Conservation (phyloP, 2,888 invertebrate species). For the Ophion obscuratus region DNA sequence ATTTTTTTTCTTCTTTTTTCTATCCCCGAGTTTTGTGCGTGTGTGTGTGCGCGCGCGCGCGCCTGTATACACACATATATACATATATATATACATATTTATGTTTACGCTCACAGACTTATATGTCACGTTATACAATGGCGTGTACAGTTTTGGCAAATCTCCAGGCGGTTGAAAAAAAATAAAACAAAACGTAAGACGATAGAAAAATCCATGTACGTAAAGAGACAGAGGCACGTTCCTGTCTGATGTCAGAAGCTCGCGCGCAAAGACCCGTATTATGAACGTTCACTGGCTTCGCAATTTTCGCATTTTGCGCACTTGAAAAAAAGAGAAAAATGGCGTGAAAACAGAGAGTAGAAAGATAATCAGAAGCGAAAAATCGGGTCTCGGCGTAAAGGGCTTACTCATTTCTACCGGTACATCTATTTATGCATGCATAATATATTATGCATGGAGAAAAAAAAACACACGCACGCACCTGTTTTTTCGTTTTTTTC, state of each 20-base stretch:
- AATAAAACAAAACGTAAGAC: background rate
- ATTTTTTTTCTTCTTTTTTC: constrained; percentile 1
- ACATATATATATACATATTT: background rate
- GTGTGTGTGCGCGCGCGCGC: background rate
- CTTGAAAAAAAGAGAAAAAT: background rate
- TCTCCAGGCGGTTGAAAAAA: constrained; percentile 32
- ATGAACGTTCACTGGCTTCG: background rate
- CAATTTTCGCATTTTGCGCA: background rate
- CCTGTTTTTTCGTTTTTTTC: constrained; percentile 24
- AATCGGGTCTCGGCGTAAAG: constrained; percentile 13
- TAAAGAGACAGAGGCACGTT: constrained; percentile 45
- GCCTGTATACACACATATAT: too few species aligned
- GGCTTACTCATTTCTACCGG: constrained; percentile 47
- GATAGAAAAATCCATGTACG: constrained; percentile 42
- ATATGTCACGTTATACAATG: constrained; percentile 36
- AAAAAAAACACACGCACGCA: constrained; percentile 20
- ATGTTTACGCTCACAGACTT: background rate
- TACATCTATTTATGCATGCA: constrained; percentile 17
- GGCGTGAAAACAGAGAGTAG: background rate
- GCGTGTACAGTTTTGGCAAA: constrained; percentile 27
- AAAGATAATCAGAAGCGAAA: background rate
- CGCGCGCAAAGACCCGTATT: constrained; percentile 28
- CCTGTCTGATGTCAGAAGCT: constrained; percentile 51
- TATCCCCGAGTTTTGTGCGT: background rate
- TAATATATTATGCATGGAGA: constrained; percentile 14